Evolutionary conservation across 2,113 vertebrate species (phyloP), one percentile per base, ranked within the genome.

Genomic region (Petrocephalus microphthalmus): DNA sequence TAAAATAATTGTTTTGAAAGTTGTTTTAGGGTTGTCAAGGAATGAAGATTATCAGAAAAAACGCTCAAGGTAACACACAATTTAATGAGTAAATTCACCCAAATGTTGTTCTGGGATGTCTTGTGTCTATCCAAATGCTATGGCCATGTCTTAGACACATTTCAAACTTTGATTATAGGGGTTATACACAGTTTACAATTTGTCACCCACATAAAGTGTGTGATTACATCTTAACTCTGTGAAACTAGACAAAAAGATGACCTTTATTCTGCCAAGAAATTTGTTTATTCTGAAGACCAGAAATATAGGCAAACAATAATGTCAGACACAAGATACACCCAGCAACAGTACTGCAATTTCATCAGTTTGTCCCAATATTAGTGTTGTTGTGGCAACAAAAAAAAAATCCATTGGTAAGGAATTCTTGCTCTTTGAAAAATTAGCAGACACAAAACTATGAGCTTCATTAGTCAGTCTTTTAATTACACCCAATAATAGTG

Each of bases 401-500:
- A 49, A 37, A 25, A 85, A 22, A 56, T 52, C 10, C 47, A 56
- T 49, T n/a, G 29, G 49, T 4, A 84, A 49, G 47, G n/a, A 17
- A 17, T 84, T 53, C 2, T 5, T 84, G 47, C n/a, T 90, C 22
- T 37, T 42, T 3, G 53, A 90, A 88, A 88, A 78, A 19, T 42
- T 78, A 42, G 29, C 71, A 78, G 67, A 37, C 33, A 78, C 33
- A 19, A 13, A 42, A 42, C 71, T 42, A 17, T 74, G 71, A n/a
- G 90, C 90, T 88, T 91, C 91, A 92, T 88, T 90, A 88, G 91
- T 93, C 42, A 29, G 45, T 60, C 25, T 19, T 51, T 84, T 49
- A n/a, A 45, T 22, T 84, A 25, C 45, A 37, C 2, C 45, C 81
- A 51, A 13, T 83, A 83, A 84, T 51, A 84, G 47, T n/a, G 20